These are phyloP conservation scores for Hafferia zeledoni DNA, from an alignment of 2,797 vertebrate species.

Conservation along the genomic window DNA sequence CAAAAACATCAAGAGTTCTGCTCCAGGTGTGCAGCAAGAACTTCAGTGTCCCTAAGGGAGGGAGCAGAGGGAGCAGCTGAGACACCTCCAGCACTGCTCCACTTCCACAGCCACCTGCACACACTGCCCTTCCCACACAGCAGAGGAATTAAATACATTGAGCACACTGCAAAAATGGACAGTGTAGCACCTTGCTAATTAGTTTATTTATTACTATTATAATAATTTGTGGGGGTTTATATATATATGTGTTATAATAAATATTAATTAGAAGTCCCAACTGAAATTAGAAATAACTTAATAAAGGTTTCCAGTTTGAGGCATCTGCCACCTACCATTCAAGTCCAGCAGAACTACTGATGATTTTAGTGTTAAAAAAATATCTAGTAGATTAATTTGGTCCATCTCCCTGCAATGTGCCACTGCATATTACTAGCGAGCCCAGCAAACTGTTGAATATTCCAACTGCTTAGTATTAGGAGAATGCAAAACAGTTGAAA, in stretches of 20 bases:
- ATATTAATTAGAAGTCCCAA: not conserved
- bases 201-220: not conserved
- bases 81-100: not conserved
- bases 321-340: not conserved
- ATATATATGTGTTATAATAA: not conserved
- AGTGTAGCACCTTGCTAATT: not conserved
- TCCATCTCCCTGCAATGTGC: not conserved
- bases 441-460: not conserved
- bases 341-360: not conserved
- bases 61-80: not conserved
- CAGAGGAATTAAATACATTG: not conserved
- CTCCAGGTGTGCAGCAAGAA: not conserved
- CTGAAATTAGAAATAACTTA: not conserved
- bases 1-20: not conserved
- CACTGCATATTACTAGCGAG: not conserved
- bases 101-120: not conserved
- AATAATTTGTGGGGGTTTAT: not conserved
- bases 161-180: not conserved
- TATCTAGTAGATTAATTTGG: not conserved
- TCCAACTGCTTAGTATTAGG: not conserved
- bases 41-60: not conserved
- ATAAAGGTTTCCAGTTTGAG: not conserved
- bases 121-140: not conserved
- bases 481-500: not conserved
- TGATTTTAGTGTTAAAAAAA: not conserved